Conservation (phyloP, 2,113 vertebrate genomes). For the Carassius carassius region DNA sequence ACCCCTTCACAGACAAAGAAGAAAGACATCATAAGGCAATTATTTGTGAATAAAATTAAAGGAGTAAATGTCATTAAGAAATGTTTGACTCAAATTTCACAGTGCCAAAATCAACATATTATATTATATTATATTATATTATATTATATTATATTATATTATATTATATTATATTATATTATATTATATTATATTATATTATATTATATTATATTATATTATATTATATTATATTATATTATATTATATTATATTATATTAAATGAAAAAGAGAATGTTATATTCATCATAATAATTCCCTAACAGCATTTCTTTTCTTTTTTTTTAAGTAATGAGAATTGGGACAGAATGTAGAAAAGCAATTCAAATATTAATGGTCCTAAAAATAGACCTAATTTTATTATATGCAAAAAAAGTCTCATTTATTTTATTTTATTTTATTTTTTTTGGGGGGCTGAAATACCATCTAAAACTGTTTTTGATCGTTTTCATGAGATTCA, state of each 20-base stretch:
- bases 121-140: background rate
- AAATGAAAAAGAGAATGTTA: no score
- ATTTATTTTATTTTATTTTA: background rate
- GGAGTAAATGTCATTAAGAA: background rate
- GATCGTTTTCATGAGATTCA: background rate
- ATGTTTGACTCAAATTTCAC: background rate
- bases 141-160: background rate
- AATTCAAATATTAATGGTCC: background rate
- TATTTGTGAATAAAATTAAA: background rate
- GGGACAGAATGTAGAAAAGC: background rate
- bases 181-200: no score
- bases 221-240: background rate
- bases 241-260: no score
- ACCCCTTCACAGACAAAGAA: slow-evolving; percentile 1
- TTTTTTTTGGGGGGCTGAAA: background rate
- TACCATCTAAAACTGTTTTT: background rate
- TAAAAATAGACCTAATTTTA: background rate
- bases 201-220: background rate
- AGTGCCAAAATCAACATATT: background rate
- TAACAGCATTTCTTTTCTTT: no score
- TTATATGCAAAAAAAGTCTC: background rate
- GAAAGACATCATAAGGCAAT: background rate
- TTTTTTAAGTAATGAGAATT: background rate
- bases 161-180: no score
- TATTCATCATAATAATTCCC: no score